Evolutionary conservation across 2,888 invertebrate genomes (phyloP), one percentile per base, ranked within the genome.

Genomic region (Thyatira batis): DNA sequence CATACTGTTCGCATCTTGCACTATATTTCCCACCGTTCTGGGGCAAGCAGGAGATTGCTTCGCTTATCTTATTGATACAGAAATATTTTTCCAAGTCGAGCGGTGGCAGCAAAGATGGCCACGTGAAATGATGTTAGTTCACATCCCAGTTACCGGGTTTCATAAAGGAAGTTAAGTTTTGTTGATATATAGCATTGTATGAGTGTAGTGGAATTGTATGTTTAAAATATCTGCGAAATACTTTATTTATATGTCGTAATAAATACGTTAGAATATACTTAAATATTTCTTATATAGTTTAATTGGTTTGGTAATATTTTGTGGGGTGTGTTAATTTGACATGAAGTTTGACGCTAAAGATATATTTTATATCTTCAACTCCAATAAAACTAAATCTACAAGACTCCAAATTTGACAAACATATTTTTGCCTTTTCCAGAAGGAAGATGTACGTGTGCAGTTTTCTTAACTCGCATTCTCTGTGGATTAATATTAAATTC

Each of bases 41-140:
- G 52, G 49, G 51, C 49, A 53, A 49, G 51, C 53, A 77, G 78
- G 76, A 82, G 78, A 84, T 84, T 80, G 80, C 76, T 73, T 72
- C 71, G 71, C 77, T 82, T 85, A 80, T 81, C 80, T 82, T 77
- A 78, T 82, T 79, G 81, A 78, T 79, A 79, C 72, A 78, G 72
- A 79, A 82, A 83, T 78, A 81, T 81, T 78, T 80, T 79, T 73
- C 67, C 60, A 69, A 39, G 65, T 62, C 55, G 58, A 66, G 56
- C 54, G 65, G 13, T 33, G 33, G 50, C 63, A 63, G 60, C 63
- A 55, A 61, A 69, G 65, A 68, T 61, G 66, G 66, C 58, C 60
- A 57, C 57, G 67, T 56, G 58, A 45, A 49, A 48, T 48, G 48
- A 20, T 48, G 27, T 27, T 27, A 27, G 27, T 27, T 27, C 27